phyloP scores from a whole-genome alignment of 2,113 vertebrate species.

The Morone chrysops region DNA sequence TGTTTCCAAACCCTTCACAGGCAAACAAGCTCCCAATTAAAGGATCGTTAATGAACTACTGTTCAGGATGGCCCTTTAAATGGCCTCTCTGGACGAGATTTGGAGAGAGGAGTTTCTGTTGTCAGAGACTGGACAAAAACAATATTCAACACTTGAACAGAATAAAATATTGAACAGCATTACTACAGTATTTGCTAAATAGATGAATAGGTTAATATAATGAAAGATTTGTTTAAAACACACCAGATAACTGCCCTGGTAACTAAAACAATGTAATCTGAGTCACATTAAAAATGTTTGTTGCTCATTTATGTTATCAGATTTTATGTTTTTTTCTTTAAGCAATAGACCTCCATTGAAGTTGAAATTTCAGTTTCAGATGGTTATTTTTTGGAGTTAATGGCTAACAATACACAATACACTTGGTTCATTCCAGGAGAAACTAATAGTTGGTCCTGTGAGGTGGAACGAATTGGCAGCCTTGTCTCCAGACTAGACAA shows the following conservation, averaged over 20 bases:
- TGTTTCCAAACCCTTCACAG: conserved; percentile 57
- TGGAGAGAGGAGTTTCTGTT: too few relatives aligned
- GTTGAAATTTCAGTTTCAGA: background rate
- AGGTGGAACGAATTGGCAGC: conserved; percentile 61
- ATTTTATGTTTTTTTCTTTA: background rate
- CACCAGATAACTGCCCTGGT: background rate
- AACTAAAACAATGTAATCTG: background rate
- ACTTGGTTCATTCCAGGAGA: conserved; percentile 57
- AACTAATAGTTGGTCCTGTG: conserved; percentile 63
- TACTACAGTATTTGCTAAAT: background rate
- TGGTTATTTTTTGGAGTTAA: conserved; percentile 21
- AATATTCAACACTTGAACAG: too few relatives aligned
- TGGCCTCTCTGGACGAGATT: conserved; percentile 16
- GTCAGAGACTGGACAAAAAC: too few relatives aligned
- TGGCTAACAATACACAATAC: conserved; percentile 59
- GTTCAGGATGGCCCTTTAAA: conserved; percentile 46
- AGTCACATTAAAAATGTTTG: background rate
- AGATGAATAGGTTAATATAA: too few relatives aligned
- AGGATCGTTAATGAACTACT: conserved; percentile 29
- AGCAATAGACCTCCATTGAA: background rate
- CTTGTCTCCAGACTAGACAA: conserved; percentile 33
- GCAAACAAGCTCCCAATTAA: conserved; percentile 54
- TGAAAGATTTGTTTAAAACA: background rate
- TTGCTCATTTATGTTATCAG: background rate
- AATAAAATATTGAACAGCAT: too few relatives aligned